Evolutionary conservation across 2,888 invertebrate species (phyloP).

Genomic region (Heteropelma amictum): DNA sequence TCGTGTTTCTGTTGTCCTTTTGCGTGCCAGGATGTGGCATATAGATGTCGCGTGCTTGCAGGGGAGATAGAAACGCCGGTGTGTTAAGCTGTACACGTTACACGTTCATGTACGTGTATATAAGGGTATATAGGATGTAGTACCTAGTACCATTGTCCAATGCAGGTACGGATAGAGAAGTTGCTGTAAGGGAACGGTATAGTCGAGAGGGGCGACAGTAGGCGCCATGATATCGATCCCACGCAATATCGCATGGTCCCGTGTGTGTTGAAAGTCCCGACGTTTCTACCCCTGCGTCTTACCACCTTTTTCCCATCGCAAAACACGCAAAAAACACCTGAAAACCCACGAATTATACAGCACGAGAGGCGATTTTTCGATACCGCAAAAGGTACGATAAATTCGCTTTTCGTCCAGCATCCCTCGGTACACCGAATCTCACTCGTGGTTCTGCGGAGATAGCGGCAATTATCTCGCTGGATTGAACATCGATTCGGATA

Average conservation of each 20-base stretch:
- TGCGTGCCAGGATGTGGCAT: neutral
- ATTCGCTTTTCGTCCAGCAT: too few species aligned
- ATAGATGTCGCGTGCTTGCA: slow-evolving; percentile 9
- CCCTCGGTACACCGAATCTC: too few species aligned
- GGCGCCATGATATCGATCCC: slow-evolving; percentile 73
- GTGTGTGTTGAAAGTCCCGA: slow-evolving; percentile 55
- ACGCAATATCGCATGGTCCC: slow-evolving; percentile 69
- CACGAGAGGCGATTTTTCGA: too few species aligned
- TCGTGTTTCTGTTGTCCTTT: neutral
- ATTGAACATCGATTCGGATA: neutral
- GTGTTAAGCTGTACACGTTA: slow-evolving; percentile 12
- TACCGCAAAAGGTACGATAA: too few species aligned
- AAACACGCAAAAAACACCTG: neutral
- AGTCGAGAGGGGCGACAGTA: slow-evolving; percentile 61
- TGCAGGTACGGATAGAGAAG: slow-evolving; percentile 26
- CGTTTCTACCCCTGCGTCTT: slow-evolving; percentile 47
- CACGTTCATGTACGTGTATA: neutral
- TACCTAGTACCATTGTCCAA: slow-evolving; percentile 23
- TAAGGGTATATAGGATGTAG: slow-evolving; percentile 26
- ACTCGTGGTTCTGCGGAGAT: neutral
- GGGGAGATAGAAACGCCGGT: slow-evolving; percentile 22
- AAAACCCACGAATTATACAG: neutral
- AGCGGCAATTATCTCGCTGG: neutral
- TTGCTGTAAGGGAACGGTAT: slow-evolving; percentile 33
- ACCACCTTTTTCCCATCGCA: slow-evolving; percentile 1